A percentile compares a stretch with the other conserved stretches of the same genome.
Evolutionary conservation across 2,113 vertebrate species (phyloP).

Genomic region (Notothenia rossii): DNA sequence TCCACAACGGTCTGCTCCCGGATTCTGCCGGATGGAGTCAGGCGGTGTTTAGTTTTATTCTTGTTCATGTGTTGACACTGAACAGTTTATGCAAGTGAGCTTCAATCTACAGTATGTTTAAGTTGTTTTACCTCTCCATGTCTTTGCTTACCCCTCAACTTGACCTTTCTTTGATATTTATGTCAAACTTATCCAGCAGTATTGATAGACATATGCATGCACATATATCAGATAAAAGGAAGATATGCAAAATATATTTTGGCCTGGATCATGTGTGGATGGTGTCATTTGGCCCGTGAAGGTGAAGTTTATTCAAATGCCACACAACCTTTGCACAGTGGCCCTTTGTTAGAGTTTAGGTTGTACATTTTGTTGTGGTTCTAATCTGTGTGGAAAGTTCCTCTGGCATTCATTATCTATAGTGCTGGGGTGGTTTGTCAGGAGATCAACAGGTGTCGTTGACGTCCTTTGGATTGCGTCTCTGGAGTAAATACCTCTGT

Average conservation of each 20-base stretch:
- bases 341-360: constrained; percentile 45
- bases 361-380: constrained; percentile 32
- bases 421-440: constrained; percentile 38
- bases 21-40: constrained; percentile 21
- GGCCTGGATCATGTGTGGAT: background rate
- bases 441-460: constrained; percentile 48
- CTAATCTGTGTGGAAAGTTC: constrained; percentile 28
- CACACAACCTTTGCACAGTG: constrained; percentile 37
- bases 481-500: constrained; percentile 13
- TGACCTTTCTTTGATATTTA: constrained; percentile 12
- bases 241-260: constrained; percentile 36
- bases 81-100: constrained; percentile 34
- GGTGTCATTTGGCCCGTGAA: background rate
- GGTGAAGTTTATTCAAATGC: constrained; percentile 55
- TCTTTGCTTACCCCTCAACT: constrained; percentile 15
- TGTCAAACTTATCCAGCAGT: background rate
- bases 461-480: constrained; percentile 54
- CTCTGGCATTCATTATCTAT: constrained; percentile 53
- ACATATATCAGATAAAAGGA: background rate
- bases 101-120: constrained; percentile 38
- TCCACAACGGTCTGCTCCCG: constrained; percentile 30
- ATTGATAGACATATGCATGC: constrained; percentile 17
- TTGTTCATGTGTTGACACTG: constrained; percentile 32
- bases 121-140: constrained; percentile 27
- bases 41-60: constrained; percentile 41